These are phyloP conservation scores for Actinia tenebrosa DNA, from an alignment of 64 coral and sea anemone species.

Conservation along the genomic window DNA sequence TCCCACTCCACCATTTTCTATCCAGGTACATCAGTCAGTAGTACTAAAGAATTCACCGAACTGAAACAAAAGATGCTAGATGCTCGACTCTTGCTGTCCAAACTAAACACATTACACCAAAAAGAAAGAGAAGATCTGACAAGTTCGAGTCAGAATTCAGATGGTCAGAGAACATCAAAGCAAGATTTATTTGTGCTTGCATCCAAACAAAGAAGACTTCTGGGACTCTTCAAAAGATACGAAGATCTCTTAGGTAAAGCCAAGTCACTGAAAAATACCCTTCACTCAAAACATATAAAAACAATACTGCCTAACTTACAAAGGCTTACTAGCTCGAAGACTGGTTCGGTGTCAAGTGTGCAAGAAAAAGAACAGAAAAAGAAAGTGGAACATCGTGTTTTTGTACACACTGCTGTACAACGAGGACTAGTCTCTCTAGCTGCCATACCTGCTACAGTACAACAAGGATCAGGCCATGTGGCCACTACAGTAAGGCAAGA, in stretches of 20 bases:
- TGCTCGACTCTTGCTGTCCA: neutral
- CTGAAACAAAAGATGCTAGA: slow-evolving; percentile 7
- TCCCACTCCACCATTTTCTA: neutral
- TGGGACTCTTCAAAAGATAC: slow-evolving; percentile 4
- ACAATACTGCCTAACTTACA: neutral
- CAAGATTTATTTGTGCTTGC: neutral
- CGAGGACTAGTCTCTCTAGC: no score
- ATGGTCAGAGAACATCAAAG: neutral
- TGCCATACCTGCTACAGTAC: no score
- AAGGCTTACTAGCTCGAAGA: neutral
- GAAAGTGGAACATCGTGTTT: neutral
- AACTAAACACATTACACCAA: neutral
- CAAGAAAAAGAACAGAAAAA: neutral
- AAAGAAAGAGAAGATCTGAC: neutral
- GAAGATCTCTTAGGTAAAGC: neutral
- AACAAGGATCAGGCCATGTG: no score
- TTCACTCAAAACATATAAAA: neutral
- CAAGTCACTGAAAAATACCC: neutral
- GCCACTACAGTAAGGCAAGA: no score
- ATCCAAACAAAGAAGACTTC: slow-evolving; percentile 9
- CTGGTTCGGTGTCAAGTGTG: neutral
- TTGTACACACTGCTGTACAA: no score
- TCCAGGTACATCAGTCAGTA: neutral
- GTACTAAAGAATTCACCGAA: neutral
- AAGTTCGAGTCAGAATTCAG: neutral